These are phyloP conservation scores for Candidula unifasciata DNA, from an alignment of 2,888 invertebrate genomes.

Conservation along the genomic window DNA sequence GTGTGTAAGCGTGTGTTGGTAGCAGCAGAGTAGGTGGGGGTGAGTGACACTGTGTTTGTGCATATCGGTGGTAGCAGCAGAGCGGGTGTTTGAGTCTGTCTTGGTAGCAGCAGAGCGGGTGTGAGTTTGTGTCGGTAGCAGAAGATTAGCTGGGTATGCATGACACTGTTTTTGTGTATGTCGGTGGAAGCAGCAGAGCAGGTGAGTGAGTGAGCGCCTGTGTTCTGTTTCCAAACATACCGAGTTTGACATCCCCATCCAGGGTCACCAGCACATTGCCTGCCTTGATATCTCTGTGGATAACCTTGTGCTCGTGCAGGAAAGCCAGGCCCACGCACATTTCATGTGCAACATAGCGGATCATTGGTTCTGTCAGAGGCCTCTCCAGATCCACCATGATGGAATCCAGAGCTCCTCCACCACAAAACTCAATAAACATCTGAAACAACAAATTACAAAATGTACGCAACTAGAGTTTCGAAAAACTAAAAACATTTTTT, in stretches of 20 bases:
- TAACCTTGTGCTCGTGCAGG: slow-evolving; percentile 93
- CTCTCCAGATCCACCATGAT: slow-evolving; percentile 99
- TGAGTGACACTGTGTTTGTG: too few relatives aligned
- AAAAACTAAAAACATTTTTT: too few relatives aligned
- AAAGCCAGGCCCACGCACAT: slow-evolving; percentile 89
- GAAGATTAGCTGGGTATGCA: too few relatives aligned
- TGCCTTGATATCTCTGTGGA: slow-evolving; percentile 98
- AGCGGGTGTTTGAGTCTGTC: too few relatives aligned
- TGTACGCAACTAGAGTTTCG: too few relatives aligned
- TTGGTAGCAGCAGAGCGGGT: too few relatives aligned
- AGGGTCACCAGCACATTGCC: slow-evolving; percentile 98
- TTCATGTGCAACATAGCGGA: slow-evolving; percentile 94
- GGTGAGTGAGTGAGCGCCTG: not conserved
- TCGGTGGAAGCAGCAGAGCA: too few relatives aligned
- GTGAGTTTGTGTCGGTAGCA: too few relatives aligned
- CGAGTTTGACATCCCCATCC: slow-evolving; percentile 96
- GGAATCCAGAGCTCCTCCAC: slow-evolving; percentile 98
- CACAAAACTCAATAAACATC: slow-evolving; percentile 99
- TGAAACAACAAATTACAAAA: slow-evolving; percentile 76
- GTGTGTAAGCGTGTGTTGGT: too few relatives aligned
- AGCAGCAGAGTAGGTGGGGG: too few relatives aligned
- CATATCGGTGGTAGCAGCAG: too few relatives aligned
- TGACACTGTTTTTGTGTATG: too few relatives aligned
- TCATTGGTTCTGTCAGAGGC: slow-evolving; percentile 94
- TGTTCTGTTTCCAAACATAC: slow-evolving; percentile 81